Percentiles rank a stretch among this genome's conserved stretches.
Conservation (phyloP, 2,113 vertebrate species). For the Tachycineta bicolor region DNA sequence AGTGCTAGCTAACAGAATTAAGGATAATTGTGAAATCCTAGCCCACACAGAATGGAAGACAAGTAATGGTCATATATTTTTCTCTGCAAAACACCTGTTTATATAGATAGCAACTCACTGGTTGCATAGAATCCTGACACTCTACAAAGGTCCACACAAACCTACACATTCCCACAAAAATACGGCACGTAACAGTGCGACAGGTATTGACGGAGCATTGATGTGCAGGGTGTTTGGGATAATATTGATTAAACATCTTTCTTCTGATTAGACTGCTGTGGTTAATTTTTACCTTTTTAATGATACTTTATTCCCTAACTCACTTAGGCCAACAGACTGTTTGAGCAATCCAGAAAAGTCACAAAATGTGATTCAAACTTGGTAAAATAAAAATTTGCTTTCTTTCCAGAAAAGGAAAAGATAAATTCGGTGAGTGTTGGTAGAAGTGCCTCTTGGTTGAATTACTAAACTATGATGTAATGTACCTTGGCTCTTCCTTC, state of each 20-base stretch:
- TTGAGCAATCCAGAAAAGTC: not conserved
- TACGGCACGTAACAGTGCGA: not conserved
- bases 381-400: not conserved
- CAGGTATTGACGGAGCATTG: not conserved
- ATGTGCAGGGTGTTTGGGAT: not conserved
- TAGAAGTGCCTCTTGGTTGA: not conserved
- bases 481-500: not conserved
- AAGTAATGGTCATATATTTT: not conserved
- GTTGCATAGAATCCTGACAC: not conserved
- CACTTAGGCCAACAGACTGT: not conserved
- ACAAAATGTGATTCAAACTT: not conserved
- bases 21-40: not conserved
- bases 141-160: not conserved
- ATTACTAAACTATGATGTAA: slow-evolving; percentile 10
- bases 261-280: not conserved
- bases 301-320: not conserved
- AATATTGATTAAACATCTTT: not conserved
- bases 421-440: not conserved
- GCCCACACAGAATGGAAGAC: not conserved
- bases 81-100: not conserved
- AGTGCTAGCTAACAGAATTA: not conserved
- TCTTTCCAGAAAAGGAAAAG: not conserved
- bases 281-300: not conserved
- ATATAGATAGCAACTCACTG: not conserved
- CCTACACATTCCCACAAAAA: not conserved